Evolutionary conservation across 2,888 invertebrate species (phyloP).

Genomic region (Platycheirus albimanus): DNA sequence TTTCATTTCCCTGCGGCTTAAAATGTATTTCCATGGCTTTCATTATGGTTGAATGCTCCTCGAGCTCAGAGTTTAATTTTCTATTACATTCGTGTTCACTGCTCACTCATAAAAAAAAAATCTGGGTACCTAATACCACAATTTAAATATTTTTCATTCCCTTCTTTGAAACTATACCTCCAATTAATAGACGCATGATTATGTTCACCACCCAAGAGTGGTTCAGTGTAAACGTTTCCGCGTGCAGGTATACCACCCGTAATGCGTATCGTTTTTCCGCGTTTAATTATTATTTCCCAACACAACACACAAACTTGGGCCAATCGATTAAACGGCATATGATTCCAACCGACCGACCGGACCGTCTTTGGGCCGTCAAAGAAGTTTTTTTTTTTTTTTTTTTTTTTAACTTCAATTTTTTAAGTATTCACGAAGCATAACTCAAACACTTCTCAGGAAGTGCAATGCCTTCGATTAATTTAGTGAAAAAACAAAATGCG

Average conservation of each 20-base stretch:
- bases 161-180: constrained; percentile 2
- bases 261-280: constrained; percentile 70
- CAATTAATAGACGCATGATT: constrained; percentile 34
- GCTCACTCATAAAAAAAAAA: not conserved
- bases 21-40: too few relatives aligned
- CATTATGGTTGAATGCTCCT: too few relatives aligned
- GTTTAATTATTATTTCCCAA: constrained; percentile 53
- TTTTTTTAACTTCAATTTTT: not conserved
- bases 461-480: constrained; percentile 44
- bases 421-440: constrained; percentile 43
- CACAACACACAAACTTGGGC: constrained; percentile 25
- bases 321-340: constrained; percentile 31
- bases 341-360: too few relatives aligned
- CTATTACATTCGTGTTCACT: not conserved
- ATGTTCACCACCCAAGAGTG: constrained; percentile 49
- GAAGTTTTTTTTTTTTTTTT: constrained; percentile 23
- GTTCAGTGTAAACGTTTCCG: constrained; percentile 49
- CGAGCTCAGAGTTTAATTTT: not conserved
- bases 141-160: constrained; percentile 58
- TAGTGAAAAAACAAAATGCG: constrained; percentile 49
- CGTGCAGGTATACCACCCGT: constrained; percentile 64
- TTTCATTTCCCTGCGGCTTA: too few relatives aligned
- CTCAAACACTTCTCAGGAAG: constrained; percentile 62
- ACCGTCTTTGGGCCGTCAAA: constrained; percentile 42
- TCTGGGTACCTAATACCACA: constrained; percentile 43